These are phyloP conservation scores for Synergus umbraculus DNA, from an alignment of 2,888 invertebrate species.

Conservation along the genomic window DNA sequence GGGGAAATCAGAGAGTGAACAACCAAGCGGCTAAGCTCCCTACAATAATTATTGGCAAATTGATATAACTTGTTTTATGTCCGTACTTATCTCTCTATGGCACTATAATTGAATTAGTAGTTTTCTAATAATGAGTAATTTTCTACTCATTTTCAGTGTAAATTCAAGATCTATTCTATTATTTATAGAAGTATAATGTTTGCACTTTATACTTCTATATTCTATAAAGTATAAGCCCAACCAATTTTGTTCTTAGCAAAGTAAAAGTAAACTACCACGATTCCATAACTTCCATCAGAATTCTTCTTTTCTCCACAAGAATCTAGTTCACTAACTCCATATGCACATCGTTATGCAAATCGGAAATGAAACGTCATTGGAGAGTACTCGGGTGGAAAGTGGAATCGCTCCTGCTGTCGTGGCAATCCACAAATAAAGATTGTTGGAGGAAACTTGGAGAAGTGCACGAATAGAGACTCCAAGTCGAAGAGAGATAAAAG, in stretches of 20 bases:
- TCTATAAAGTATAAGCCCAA: neutral
- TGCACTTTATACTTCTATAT: too few relatives aligned
- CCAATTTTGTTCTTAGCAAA: neutral
- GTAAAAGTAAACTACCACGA: neutral
- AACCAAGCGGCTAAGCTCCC: slow-evolving; percentile 62
- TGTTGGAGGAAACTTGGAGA: slow-evolving; percentile 26
- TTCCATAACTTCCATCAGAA: neutral
- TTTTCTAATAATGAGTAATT: too few relatives aligned
- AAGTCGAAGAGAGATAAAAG: slow-evolving; percentile 31
- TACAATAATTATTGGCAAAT: slow-evolving; percentile 74
- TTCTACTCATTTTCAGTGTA: too few relatives aligned
- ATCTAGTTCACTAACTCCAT: neutral
- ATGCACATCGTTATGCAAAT: slow-evolving; percentile 57
- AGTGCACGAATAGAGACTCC: slow-evolving; percentile 42
- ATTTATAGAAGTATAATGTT: too few relatives aligned
- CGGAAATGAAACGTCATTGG: slow-evolving; percentile 68
- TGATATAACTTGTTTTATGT: slow-evolving; percentile 69
- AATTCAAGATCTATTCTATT: too few relatives aligned
- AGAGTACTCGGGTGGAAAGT: slow-evolving; percentile 58
- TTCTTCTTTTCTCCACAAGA: neutral
- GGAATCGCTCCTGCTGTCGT: slow-evolving; percentile 9
- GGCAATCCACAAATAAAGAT: slow-evolving; percentile 39
- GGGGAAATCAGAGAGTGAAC: slow-evolving; percentile 56
- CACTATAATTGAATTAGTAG: too few relatives aligned
- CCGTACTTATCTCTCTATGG: slow-evolving; percentile 42